Conservation (phyloP, 2,888 invertebrate genomes). For the Drosophila macrospina region DNA sequence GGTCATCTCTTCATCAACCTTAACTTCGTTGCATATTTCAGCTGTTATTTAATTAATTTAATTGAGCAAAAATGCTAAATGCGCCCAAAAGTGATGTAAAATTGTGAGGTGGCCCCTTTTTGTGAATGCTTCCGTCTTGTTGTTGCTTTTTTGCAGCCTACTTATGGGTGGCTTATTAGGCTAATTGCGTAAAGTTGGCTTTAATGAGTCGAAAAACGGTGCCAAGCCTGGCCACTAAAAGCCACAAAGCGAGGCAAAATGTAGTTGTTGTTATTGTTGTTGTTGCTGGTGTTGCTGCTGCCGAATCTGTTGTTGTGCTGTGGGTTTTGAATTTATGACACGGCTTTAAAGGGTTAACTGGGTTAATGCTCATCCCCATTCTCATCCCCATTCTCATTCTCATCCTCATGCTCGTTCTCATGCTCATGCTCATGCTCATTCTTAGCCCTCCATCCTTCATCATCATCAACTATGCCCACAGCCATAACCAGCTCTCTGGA, state of each 20-base stretch:
- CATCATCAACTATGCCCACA: constrained; percentile 41
- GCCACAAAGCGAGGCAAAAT: constrained; percentile 55
- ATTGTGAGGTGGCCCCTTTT: constrained; percentile 24
- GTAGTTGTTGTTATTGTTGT: constrained; percentile 35
- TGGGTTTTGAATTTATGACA: constrained; percentile 77
- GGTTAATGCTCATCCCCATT: constrained; percentile 74
- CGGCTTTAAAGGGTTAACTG: constrained; percentile 81
- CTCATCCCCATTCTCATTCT: too few species aligned
- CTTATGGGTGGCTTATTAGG: constrained; percentile 71
- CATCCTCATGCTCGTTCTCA: background rate
- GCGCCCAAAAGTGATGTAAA: constrained; percentile 63
- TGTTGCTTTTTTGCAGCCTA: constrained; percentile 46
- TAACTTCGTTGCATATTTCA: constrained; percentile 53
- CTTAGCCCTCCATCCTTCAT: constrained; percentile 16
- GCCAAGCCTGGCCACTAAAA: constrained; percentile 66
- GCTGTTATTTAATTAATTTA: constrained; percentile 72
- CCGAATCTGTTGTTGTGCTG: constrained; percentile 46
- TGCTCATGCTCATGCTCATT: constrained; percentile 38
- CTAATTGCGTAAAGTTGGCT: constrained; percentile 80
- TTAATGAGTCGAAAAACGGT: constrained; percentile 79
- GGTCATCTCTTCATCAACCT: constrained; percentile 37
- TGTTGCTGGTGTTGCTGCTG: constrained; percentile 33
- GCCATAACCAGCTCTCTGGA: constrained; percentile 5
- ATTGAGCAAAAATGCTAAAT: constrained; percentile 74
- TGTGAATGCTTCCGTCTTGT: constrained; percentile 10